Evolutionary conservation across 1,140 invertebrate genomes (phyloP).

Genomic region (Neodiprion lecontei): DNA sequence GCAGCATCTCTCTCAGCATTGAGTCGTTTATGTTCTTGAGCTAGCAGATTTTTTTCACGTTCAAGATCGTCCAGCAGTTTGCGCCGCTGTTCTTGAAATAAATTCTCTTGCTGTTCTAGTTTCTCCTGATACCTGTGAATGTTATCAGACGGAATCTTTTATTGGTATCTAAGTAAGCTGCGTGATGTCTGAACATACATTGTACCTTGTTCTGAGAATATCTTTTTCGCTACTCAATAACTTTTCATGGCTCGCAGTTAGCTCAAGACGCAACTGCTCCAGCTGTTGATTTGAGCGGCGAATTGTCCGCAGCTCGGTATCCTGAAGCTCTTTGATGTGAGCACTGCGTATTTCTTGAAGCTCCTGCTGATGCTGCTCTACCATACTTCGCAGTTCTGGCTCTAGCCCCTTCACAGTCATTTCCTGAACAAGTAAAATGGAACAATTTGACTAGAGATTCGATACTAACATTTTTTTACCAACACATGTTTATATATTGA

Average conservation of each 20-base stretch:
- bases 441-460: background rate
- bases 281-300: conserved; percentile 64
- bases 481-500: no score
- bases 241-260: conserved; percentile 59
- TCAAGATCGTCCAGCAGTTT: conserved; percentile 48
- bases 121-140: conserved; percentile 46
- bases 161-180: no score
- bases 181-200: conserved; percentile 32
- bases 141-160: background rate
- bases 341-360: conserved; percentile 60
- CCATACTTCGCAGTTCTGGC: conserved; percentile 73
- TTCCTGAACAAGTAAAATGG: conserved; percentile 58
- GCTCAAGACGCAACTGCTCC: conserved; percentile 58
- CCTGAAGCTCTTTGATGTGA: conserved; percentile 65
- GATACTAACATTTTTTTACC: no score
- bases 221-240: conserved; percentile 59
- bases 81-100: conserved; percentile 40
- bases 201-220: conserved; percentile 55
- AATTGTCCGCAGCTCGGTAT: conserved; percentile 63
- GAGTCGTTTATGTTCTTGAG: conserved; percentile 39
- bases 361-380: conserved; percentile 67
- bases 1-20: conserved; percentile 39
- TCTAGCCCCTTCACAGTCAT: conserved; percentile 77
- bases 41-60: conserved; percentile 42
- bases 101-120: conserved; percentile 47